Percentiles rank a stretch among this genome's conserved stretches.
Conservation (phyloP, 2,113 vertebrate genomes). For the Amblyornis subalaris region DNA sequence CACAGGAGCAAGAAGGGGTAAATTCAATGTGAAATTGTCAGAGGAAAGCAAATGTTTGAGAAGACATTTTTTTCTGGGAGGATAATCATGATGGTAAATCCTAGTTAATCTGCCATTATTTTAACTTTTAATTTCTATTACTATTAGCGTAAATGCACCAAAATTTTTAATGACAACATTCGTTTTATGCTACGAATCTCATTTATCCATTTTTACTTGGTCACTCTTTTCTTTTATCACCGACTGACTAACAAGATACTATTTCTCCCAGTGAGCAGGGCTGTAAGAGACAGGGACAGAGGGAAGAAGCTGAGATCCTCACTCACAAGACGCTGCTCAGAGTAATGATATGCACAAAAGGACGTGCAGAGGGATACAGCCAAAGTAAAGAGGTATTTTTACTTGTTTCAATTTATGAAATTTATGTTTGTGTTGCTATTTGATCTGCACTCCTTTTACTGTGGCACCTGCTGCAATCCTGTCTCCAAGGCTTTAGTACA, state of each 20-base stretch:
- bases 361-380: background rate
- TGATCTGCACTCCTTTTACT: background rate
- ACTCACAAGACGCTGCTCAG: background rate
- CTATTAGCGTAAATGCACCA: background rate
- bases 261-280: background rate
- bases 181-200: background rate
- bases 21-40: background rate
- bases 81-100: background rate
- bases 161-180: background rate
- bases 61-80: rapidly evolving
- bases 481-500: background rate
- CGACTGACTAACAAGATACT: background rate
- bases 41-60: background rate
- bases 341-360: rapidly evolving
- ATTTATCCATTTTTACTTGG: background rate
- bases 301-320: background rate
- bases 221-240: background rate
- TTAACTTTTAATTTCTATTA: background rate
- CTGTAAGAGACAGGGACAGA: background rate
- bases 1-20: background rate
- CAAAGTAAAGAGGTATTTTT: background rate
- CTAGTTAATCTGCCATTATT: background rate
- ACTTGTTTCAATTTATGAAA: too few species aligned
- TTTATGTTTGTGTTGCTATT: background rate
- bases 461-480: background rate